Evolutionary conservation across 92 coral and sea anemone genomes (phyloP), one percentile per base, ranked within the genome.

Genomic region (Zoanthus solanderi): DNA sequence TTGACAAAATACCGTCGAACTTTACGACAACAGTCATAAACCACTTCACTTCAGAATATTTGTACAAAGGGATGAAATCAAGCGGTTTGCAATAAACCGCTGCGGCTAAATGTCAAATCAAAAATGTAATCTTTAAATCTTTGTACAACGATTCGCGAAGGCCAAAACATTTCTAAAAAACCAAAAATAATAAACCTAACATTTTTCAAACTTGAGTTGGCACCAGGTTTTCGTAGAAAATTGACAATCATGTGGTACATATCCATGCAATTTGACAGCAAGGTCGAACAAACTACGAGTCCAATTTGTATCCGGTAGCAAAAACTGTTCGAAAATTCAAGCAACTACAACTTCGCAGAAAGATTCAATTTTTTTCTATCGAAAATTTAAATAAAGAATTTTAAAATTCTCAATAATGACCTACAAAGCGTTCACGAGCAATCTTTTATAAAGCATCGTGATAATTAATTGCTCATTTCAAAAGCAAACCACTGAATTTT

Each of bases 31-130:
- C 75, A 9, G 14, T 34, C 9, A 29, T 13, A 69, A 69, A 30
- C 75, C 75, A 34, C 75, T 14, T 23, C 15, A 10, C 42, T 34
- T 13, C 7, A 4, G 74, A 69, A 29, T 69, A 30, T 69, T 69
- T 69, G 75, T 34, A 69, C 75, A 30, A 69, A 30, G 44, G 31
- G 10, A 8, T 5, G 4, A 31, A 15, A 69, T 12, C 42, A 0
- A 30, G 75, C 16, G 46, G 75, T 11, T 7, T 30, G 16, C 74
- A 29, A 15, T 15, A 61, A 10, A 69, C 74, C 46, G 75, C 46
- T 34, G 75, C 75, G 75, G 16, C 75, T 34, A 69, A 67, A 69
- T 69, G 75, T 69, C 75, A 69, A 69, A 69, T 34, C 75, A 69
- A 14, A 11, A 9, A 28, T 67, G 34, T 30, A 69, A 69, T 31